Evolutionary conservation across 2,888 invertebrate species (phyloP), one percentile per base, ranked within the genome.

Genomic region (Stenichneumon culpator): DNA sequence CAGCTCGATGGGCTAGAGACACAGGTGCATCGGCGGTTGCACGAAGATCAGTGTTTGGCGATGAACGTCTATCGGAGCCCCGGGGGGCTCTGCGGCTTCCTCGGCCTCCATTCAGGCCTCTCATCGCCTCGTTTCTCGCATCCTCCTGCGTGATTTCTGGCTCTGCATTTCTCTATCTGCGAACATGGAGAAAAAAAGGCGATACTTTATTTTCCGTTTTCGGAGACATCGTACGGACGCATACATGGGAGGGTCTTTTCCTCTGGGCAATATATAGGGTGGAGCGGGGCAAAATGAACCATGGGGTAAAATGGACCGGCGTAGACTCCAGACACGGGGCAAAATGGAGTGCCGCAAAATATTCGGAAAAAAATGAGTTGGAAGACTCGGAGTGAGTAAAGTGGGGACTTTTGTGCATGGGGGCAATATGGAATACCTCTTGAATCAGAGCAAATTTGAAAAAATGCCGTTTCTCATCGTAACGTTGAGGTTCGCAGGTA

Each of bases 1-100:
- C 47, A 54, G 54, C 36, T 67, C 50, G 39, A 32, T 52, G 72
- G 72, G 73, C 68, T 80, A 78, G 79, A 73, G 72, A 77, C 32
- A 74, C 86, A 74, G 83, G 82, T 73, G 82, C 79, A 67, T 79
- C 79, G 79, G 67, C 77, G 68, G 11, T 50, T 36, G 65, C 72
- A 79, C 72, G 65, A 52, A 57, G 54, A 82, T 82, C 32, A 72
- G 70, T 63, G 84, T 79, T 81, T 78, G 88, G 86, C 88, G 88
- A 85, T 88, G 86, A 89, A 91, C 87, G 91, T 90, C 88, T 89
- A 89, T 90, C 89, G 88, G 87, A 92, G 92, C 93, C 93, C 93
- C 93, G 89, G 92, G 93, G 93, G 93, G 93, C 93, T 93, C 93
- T 90, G 93, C 91, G 89, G 90, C 90, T 92, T 93, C 93, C 91